Base-by-base conservation (phyloP, 2,888 invertebrate species). In the Selenia dentaria region DNA sequence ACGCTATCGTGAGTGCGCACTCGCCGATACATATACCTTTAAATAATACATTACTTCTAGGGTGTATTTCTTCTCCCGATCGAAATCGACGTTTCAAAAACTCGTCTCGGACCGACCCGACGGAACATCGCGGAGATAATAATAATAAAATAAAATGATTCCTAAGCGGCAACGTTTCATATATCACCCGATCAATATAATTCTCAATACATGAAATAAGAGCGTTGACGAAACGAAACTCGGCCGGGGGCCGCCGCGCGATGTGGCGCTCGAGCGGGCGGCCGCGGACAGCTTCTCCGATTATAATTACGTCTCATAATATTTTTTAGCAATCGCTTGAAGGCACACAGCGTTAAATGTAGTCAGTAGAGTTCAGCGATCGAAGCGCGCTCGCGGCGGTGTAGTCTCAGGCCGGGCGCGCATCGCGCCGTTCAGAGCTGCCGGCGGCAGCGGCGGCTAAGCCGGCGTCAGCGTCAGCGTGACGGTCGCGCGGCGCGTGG, bases 381-480 rank as follows among this genome's bases (percentile, higher is more conserved):
- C 80, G 80, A 58, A 65, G 77, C 70, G 78, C 77, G 79, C 77
- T 76, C 74, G 69, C 78, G 74, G 57, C 82, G 82, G 54, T 80
- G 75, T 74, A 52, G 59, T 74, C 79, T 55, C 67, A 57, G 27
- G 70, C 66, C 73, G 68, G 68, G 72, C 74, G 75, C 72, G 74
- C 68, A 73, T 75, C 75, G 76, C 22, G 22, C 22, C 22, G 22
- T 22, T 71, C 67, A 73, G 74, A 75, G 75, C 25, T 5, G 25
- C 8, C 9, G 10, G 71, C 67, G 64, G 67, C 63, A 64, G 39
- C 37, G 47, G 51, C 34, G 60, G 70, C 90, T 95, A 97, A 92
- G 97, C 96, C 73, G 98, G 98, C 81, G 97, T 98, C 67, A 98
- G 94, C 81, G 95, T 97, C 81, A 98, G 97, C 83, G 97, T 97